A percentile compares a stretch with the other conserved stretches of the same genome.
phyloP scores from a whole-genome alignment of 2,797 vertebrate species.

The Epinephelus awoara region DNA sequence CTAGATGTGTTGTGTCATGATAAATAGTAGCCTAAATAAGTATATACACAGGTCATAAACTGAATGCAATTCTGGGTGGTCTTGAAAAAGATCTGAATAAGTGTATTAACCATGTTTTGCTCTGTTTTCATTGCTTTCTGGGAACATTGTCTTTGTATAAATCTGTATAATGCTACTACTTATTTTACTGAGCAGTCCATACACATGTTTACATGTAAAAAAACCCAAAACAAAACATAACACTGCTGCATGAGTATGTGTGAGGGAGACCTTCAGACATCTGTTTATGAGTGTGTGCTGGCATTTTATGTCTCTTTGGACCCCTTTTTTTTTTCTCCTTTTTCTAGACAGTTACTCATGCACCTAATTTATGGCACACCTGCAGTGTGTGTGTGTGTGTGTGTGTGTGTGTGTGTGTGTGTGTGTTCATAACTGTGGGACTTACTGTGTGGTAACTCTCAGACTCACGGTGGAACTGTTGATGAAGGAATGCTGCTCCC shows the following conservation, averaged over 20 bases:
- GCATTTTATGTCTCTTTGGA: conserved; percentile 64
- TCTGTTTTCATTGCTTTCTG: not conserved
- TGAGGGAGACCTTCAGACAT: conserved; percentile 64
- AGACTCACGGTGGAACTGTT: conserved; percentile 66
- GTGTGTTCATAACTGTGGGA: conserved; percentile 32
- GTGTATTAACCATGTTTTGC: not conserved
- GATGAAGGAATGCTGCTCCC: conserved; percentile 77
- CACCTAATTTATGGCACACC: conserved; percentile 83
- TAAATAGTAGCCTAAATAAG: conserved; percentile 3
- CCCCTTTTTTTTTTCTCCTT: conserved; percentile 45
- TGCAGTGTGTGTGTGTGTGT: conserved; percentile 65
- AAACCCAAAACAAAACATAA: conserved; percentile 12
- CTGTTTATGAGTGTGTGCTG: conserved; percentile 67
- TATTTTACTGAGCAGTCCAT: conserved; percentile 13
- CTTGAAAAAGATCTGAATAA: not conserved
- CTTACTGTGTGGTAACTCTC: conserved; percentile 69
- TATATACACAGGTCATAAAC: conserved; percentile 4
- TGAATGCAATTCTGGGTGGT: conserved; percentile 17
- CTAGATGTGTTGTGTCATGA: not conserved
- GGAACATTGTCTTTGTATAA: conserved; percentile 4
- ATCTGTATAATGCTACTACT: conserved; percentile 6
- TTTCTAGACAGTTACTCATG: conserved; percentile 83
- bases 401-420: conserved; percentile 45
- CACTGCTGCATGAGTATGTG: conserved; percentile 23
- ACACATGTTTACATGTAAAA: conserved; percentile 1